Evolutionary conservation across 2,797 vertebrate genomes (phyloP), one percentile per base, ranked within the genome.

Genomic region (Amniataba percoides): DNA sequence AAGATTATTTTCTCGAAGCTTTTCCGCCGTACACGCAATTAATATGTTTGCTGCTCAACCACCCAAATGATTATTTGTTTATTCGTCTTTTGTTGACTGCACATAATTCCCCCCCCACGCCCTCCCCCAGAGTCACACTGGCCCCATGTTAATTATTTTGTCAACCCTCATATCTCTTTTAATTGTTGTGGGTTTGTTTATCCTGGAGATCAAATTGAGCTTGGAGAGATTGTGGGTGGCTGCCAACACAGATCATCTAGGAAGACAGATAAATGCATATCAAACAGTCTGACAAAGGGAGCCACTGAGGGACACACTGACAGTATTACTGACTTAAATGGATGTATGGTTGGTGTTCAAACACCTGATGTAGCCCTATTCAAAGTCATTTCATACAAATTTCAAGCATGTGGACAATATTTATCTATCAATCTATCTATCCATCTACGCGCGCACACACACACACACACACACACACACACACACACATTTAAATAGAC

Each of bases 71-170:
- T 92, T 89, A 88, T 88, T 91, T 94, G 92, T 92, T 90, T 88
- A 81, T 87, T 88, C 42, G 16, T 90, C 76, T 85, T 86, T 81
- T 90, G 83, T 89, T 91, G 89, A 87, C 66, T 87, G 80, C 83
- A 55, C 83, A 70, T 71, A 58, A 71, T 42, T 66, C 53, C 62
- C 21, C 56, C 42, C 49, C 25, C 42, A 51, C 21, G 14, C 66
- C 27, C 27, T 31, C 39, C 78, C 77, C 69, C 7, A 60, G 75
- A 87, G 77, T 87, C 82, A 83, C 42, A 59, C 83, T 91, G 89
- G 85, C 91, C 92, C 85, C 80, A 76, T 88, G 90, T 88, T 92
- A 94, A 94, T 94, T 90, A 92, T 90, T 91, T 93, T 94, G 93
- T 94, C 93, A 93, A 80, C 88, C 83, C 69, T 93, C 90, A 92